Conservation (phyloP, 1,140 invertebrate species). For the Brachionus koreanus region DNA sequence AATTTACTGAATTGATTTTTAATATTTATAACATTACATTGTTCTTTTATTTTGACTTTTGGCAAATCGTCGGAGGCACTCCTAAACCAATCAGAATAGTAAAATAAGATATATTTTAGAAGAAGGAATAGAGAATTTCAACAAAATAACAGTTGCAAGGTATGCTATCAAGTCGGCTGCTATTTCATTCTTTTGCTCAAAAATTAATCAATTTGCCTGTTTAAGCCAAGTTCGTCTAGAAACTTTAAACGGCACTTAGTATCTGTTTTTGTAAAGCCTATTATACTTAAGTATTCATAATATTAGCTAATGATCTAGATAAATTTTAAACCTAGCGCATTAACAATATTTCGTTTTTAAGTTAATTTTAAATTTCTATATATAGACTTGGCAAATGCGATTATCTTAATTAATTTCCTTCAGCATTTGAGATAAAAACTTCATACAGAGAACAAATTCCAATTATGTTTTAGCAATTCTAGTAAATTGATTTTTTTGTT, state of each 20-base stretch:
- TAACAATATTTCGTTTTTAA: not conserved
- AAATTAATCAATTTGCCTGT: not conserved
- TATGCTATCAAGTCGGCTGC: not conserved
- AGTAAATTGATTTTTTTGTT: not conserved
- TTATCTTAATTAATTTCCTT: conserved; percentile 4
- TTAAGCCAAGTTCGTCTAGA: not conserved
- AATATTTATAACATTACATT: not conserved
- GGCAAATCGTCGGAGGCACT: not conserved
- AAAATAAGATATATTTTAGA: not conserved
- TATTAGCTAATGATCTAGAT: not conserved
- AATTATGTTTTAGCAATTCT: not conserved
- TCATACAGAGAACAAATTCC: not conserved
- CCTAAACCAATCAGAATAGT: not conserved
- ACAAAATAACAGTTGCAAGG: not conserved
- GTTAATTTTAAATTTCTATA: not conserved
- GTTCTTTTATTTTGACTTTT: not conserved
- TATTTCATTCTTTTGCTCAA: not conserved
- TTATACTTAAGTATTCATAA: not conserved
- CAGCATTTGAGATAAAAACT: not conserved
- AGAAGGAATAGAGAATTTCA: not conserved
- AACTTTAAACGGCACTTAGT: not conserved
- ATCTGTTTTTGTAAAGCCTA: not conserved
- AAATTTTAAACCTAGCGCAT: not conserved
- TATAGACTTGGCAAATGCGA: not conserved
- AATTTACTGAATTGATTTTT: not conserved